Base-by-base conservation (phyloP, 1,140 invertebrate genomes). In the Brachionus calyciflorus region DNA sequence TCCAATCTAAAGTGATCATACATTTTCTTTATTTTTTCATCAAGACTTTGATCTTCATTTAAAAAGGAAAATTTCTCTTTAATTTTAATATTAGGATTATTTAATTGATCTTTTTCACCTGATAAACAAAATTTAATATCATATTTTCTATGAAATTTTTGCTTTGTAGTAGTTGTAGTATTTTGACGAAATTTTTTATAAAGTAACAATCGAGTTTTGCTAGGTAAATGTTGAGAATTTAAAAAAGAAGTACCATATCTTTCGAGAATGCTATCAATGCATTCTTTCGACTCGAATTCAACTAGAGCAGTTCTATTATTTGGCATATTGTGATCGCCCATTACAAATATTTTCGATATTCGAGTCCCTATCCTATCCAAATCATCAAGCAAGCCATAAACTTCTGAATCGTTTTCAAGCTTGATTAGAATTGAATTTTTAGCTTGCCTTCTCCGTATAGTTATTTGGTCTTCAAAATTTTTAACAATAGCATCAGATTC, bases 11-110 rank as follows among this genome's bases (percentile, higher is more conserved):
- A 51, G 10, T 51, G 28, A 9, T 73, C 69, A 73, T 51, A 73
- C 19, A 73, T 10, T 17, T 3, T 17, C 40, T 28, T 37, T 6
- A 73, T 73, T n/a, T 51, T 44, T 2, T 51, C 4, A 17, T 73
- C 46, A 6, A 41, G 12, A 30, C 21, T 41, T 73, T 55, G 19
- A 14, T 9, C 19, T 3, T 21, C 12, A 1, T 65, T 65, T 44
- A 65, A 5, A 65, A 65, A 65, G 12, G 60, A 65, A 37, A 65
- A 65, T 65, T 65, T 65, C 44, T 41, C 40, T 37, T 28, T 44
- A 10, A 65, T 44, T 4, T 44, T 10, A 24, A 60, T 9, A 17
- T 65, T 65, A 21, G 60, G 12, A 41, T 26, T 65, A 37, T 65
- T 65, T 41, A 65, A 44, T 24, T 65, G 19, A 2, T 65, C 60